These are phyloP conservation scores for Rhingia campestris DNA, from an alignment of 2,888 invertebrate genomes.

Conservation along the genomic window DNA sequence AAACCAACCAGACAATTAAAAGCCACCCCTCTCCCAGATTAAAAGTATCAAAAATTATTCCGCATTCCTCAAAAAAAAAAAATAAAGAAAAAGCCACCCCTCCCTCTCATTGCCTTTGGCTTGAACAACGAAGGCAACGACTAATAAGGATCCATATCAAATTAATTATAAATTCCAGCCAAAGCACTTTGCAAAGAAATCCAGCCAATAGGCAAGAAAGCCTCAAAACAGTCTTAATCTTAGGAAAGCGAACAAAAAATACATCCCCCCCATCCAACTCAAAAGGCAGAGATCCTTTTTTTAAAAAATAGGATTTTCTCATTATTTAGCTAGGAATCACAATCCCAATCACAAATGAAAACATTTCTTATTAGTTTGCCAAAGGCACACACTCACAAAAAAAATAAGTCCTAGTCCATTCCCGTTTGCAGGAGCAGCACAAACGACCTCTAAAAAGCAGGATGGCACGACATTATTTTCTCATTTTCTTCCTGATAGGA, in stretches of 20 bases:
- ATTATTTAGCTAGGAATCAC: constrained; percentile 42
- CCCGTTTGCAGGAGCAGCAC: constrained; percentile 39
- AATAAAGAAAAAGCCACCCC: too few species aligned
- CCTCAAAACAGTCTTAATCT: constrained; percentile 44
- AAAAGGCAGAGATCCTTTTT: constrained; percentile 16
- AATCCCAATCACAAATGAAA: constrained; percentile 51
- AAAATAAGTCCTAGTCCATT: constrained; percentile 19
- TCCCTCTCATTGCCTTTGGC: too few species aligned
- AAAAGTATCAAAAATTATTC: too few species aligned
- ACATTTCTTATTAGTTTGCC: constrained; percentile 59
- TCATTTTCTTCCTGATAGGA: constrained; percentile 27
- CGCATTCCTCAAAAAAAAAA: too few species aligned
- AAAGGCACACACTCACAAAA: background rate
- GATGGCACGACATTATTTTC: constrained; percentile 38
- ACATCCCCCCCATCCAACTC: constrained; percentile 3
- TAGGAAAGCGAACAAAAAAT: constrained; percentile 17
- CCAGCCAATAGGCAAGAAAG: constrained; percentile 60
- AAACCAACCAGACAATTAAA: too few species aligned
- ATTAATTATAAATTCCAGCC: constrained; percentile 46
- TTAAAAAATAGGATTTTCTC: constrained; percentile 30
- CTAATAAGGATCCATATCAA: constrained; percentile 41
- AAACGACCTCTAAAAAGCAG: constrained; percentile 17
- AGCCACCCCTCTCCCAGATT: too few species aligned
- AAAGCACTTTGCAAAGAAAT: constrained; percentile 55
- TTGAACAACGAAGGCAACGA: background rate